A percentile compares a stretch with the other conserved stretches of the same genome.
phyloP scores from a whole-genome alignment of 53 echinoderm and acorn worm genomes.

The Crossaster papposus region DNA sequence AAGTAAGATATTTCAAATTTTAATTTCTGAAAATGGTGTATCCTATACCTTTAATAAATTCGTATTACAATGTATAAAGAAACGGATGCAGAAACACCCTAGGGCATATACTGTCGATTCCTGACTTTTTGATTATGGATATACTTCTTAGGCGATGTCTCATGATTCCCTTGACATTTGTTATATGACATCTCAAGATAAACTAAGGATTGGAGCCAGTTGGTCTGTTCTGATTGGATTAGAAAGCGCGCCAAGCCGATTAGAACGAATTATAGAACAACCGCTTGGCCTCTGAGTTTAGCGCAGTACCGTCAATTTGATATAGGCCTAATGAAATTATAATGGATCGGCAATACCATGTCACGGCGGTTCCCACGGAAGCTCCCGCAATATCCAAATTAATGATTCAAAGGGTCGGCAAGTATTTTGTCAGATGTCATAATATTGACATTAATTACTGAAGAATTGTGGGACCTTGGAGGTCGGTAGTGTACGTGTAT shows the following conservation, averaged over 20 bases:
- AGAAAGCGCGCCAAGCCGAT: constrained; percentile 30
- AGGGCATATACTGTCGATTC: no score
- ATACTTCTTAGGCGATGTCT: no score
- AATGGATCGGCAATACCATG: neutral
- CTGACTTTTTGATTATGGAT: neutral
- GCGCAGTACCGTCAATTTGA: neutral
- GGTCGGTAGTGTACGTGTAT: no score
- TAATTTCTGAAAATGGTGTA: no score
- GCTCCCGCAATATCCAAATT: neutral
- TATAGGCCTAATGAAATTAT: neutral
- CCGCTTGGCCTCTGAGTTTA: neutral
- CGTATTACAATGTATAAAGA: no score
- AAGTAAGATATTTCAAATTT: no score
- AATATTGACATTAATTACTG: neutral
- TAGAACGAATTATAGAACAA: constrained; percentile 1
- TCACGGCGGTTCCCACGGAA: neutral
- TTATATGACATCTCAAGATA: constrained; percentile 1
- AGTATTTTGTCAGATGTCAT: neutral
- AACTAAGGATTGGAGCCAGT: neutral
- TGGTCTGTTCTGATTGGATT: constrained; percentile 23
- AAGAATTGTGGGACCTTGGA: no score
- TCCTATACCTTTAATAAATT: no score
- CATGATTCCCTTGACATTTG: neutral
- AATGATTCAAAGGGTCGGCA: neutral
- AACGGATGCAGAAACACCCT: no score